Percentiles rank a stretch among this genome's conserved stretches.
Evolutionary conservation across 2,797 vertebrate genomes (phyloP).

Genomic region (Muscicapa striata): DNA sequence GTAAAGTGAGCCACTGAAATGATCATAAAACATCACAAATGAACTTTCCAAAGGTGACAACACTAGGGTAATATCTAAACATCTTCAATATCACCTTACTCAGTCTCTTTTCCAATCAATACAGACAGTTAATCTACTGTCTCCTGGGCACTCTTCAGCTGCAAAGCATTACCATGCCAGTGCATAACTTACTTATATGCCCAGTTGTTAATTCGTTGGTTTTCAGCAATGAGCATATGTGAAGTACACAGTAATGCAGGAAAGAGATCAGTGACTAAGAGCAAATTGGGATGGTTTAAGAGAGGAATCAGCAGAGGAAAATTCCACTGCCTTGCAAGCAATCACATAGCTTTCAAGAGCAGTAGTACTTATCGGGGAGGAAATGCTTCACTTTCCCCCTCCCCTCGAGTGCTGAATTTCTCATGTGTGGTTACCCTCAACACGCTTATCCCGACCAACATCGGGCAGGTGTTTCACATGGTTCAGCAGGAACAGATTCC

Average conservation of each 20-base stretch:
- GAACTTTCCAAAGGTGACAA: not conserved
- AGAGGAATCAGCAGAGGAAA: constrained; percentile 68
- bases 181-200: not conserved
- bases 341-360: not conserved
- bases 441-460: not conserved
- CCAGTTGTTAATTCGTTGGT: not conserved
- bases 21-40: not conserved
- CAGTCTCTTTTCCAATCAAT: not conserved
- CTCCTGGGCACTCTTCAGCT: not conserved
- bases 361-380: not conserved
- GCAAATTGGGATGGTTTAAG: constrained; percentile 34
- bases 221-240: not conserved
- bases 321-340: constrained; percentile 58
- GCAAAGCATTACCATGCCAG: not conserved
- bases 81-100: not conserved
- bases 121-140: not conserved
- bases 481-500: not conserved
- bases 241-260: constrained; percentile 36
- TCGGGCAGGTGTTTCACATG: not conserved
- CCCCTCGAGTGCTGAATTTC: not conserved
- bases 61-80: not conserved
- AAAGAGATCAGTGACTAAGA: constrained; percentile 49
- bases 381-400: not conserved
- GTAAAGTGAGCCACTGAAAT: not conserved
- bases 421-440: not conserved